Percentiles rank a stretch among this genome's conserved stretches.
Evolutionary conservation across 2,797 vertebrate species (phyloP).

Genomic region (Gymnopithys bicolor): DNA sequence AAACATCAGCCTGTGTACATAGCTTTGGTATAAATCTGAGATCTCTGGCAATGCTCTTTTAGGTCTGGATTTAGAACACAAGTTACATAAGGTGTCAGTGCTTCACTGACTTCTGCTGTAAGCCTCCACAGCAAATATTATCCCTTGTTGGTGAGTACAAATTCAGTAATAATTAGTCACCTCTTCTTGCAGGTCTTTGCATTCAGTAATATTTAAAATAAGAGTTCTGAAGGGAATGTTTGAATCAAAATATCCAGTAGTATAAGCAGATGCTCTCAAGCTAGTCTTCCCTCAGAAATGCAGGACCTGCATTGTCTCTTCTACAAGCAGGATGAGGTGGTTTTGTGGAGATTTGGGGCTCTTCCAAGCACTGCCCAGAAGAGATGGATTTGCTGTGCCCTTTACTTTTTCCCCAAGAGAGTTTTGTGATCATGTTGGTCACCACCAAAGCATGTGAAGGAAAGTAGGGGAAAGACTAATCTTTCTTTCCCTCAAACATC

Average conservation of each 20-base stretch:
- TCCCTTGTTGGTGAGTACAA: not conserved
- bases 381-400: not conserved
- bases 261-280: not conserved
- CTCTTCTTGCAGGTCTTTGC: not conserved
- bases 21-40: not conserved
- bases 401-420: not conserved
- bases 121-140: not conserved
- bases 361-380: not conserved
- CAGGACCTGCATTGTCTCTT: not conserved
- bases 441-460: not conserved
- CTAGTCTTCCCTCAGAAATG: not conserved
- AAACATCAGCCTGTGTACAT: not conserved
- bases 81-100: not conserved
- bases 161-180: not conserved
- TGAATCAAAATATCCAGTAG: not conserved
- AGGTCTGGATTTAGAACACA: not conserved
- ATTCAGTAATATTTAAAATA: not conserved
- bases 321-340: not conserved
- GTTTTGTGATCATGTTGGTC: not conserved
- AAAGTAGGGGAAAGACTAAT: not conserved
- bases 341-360: not conserved
- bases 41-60: fast-evolving
- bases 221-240: not conserved
- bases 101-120: not conserved
- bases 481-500: not conserved